phyloP scores from a whole-genome alignment of 2,113 vertebrate genomes.

The Beaufortia kweichowensis region DNA sequence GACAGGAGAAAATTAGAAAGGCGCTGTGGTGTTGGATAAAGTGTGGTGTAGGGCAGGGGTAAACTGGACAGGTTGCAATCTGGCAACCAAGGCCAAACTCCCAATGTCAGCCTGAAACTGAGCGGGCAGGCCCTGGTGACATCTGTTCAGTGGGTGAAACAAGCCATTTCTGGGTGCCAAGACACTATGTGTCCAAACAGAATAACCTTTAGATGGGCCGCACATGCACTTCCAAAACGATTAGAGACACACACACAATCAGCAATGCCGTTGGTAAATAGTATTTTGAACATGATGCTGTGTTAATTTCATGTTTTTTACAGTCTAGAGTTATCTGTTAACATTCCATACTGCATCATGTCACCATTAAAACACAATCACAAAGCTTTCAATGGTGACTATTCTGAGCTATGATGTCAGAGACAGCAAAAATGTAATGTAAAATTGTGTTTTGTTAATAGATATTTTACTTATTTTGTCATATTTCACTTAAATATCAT shows the following conservation, averaged over 20 bases:
- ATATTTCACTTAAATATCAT: too few relatives aligned
- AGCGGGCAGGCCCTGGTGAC: conserved; percentile 56
- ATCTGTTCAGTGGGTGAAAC: conserved; percentile 64
- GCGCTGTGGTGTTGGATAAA: conserved; percentile 13
- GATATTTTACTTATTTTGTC: too few relatives aligned
- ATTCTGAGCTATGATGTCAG: too few relatives aligned
- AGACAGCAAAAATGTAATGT: too few relatives aligned
- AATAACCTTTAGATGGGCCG: conserved; percentile 36
- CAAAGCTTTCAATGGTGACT: too few relatives aligned
- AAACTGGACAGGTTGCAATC: conserved; percentile 61
- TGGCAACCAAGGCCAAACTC: conserved; percentile 56
- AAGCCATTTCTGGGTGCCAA: conserved; percentile 50
- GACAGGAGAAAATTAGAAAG: conserved; percentile 34
- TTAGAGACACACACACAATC: conserved; percentile 40
- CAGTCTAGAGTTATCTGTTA: too few relatives aligned
- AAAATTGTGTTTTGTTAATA: too few relatives aligned
- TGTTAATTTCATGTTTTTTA: too few relatives aligned
- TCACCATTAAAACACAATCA: too few relatives aligned
- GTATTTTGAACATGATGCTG: too few relatives aligned
- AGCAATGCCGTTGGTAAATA: too few relatives aligned
- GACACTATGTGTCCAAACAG: conserved; percentile 33
- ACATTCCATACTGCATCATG: too few relatives aligned
- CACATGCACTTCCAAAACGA: conserved; percentile 41
- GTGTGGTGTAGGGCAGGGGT: conserved; percentile 48
- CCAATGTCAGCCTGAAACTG: conserved; percentile 63